Base-by-base conservation (phyloP, 2,113 vertebrate genomes). In the Cynoglossus semilaevis region DNA sequence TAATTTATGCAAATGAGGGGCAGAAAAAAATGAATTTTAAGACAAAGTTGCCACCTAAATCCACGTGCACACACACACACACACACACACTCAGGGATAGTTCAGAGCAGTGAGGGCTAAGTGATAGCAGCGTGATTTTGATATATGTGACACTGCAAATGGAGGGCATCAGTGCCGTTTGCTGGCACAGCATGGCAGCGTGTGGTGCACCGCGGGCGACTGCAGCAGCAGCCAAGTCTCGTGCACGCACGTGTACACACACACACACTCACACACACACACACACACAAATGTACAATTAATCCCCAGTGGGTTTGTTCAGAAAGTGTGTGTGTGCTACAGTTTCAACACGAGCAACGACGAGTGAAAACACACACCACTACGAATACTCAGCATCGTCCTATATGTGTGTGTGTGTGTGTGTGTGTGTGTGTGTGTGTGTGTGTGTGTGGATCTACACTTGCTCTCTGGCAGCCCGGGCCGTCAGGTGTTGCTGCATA, bases 101-200 rank as follows among this genome's bases (percentile, higher is more conserved):
- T 67, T 83, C 58, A 72, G 49, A 72, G 66, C 52, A 81, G 68
- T 63, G 78, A 79, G 74, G 83, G 72, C 83, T 87, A 85, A 89
- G 79, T 75, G 88, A 88, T 92, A 89, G 91, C 93, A 92, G 92
- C 93, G 92, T 92, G 95, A 88, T 91, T 94, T 94, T 94, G 93
- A 94, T 94, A 94, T 95, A 94, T 94, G 93, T 94, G 93, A 94
- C 94, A 94, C 92, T 92, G 94, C 94, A 93, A 93, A 93, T 93
- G 92, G 94, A 94, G 92, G 94, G 94, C 94, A 96, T 94, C 93
- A 92, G 94, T 92, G 92, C 91, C 91, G 93, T 93, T 93, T 94
- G 92, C 93, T 94, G 94, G 93, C 93, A 94, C 94, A 92, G 94
- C 93, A 91, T 94, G 93, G 92, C 93, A 93, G 93, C 93, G 93